A percentile compares a stretch with the other conserved stretches of the same genome.
Conservation (phyloP, 2,113 vertebrate species). For the Melanotaenia duboulayi region DNA sequence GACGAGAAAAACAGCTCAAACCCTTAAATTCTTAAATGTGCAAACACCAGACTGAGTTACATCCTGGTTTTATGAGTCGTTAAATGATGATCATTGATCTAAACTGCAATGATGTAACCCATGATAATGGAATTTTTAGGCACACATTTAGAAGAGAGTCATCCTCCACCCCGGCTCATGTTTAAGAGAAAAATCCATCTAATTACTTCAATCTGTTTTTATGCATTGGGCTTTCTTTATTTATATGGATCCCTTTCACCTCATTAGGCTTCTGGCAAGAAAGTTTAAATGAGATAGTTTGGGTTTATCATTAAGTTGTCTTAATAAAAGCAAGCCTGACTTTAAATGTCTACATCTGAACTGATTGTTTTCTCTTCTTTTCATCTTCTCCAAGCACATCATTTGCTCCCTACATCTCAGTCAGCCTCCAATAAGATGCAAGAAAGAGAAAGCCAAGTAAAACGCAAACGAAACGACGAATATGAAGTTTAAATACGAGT, state of each 20-base stretch:
- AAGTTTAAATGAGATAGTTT: background rate
- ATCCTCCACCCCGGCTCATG: background rate
- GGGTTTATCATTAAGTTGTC: background rate
- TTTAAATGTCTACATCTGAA: conserved; percentile 9
- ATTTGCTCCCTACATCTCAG: conserved; percentile 1
- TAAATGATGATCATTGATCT: conserved; percentile 17
- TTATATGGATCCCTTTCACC: background rate
- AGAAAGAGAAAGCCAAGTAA: conserved; percentile 19
- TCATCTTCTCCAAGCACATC: conserved; percentile 10
- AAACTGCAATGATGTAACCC: background rate
- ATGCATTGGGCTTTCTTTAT: background rate
- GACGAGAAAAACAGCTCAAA: background rate
- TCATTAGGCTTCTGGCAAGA: too few relatives aligned
- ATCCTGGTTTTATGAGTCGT: background rate
- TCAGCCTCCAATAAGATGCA: background rate
- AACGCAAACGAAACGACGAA: conserved; percentile 10
- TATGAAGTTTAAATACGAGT: too few relatives aligned
- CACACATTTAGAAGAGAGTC: conserved; percentile 3
- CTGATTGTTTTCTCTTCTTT: conserved; percentile 18
- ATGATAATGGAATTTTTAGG: conserved; percentile 17
- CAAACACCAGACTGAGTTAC: background rate
- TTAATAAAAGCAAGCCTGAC: conserved; percentile 2
- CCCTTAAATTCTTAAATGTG: background rate
- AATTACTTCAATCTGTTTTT: background rate
- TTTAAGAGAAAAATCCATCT: conserved; percentile 23